A percentile compares a stretch with the other conserved stretches of the same genome.
These are phyloP conservation scores for Lampris incognitus DNA, from an alignment of 2,113 vertebrate genomes.

Conservation along the genomic window DNA sequence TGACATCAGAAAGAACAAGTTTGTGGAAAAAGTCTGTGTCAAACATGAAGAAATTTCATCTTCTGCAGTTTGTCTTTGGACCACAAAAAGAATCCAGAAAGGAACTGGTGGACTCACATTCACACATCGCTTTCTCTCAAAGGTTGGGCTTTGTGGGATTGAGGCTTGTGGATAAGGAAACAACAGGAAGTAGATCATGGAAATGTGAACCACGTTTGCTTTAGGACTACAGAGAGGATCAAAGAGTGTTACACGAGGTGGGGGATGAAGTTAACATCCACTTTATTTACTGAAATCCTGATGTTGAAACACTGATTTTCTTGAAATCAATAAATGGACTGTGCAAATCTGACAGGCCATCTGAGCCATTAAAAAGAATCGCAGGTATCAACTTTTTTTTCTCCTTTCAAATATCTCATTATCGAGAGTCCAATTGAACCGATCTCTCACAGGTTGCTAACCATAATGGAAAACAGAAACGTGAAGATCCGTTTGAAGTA, in stretches of 20 bases:
- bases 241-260: neutral
- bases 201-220: neutral
- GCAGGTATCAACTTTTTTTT: neutral
- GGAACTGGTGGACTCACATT: conserved; percentile 28
- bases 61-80: neutral
- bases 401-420: conserved; percentile 2
- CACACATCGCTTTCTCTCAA: conserved; percentile 18
- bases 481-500: conserved; percentile 35
- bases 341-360: neutral
- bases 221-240: neutral
- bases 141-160: neutral
- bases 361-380: conserved; percentile 11
- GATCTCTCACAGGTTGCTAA: conserved; percentile 20
- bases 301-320: neutral
- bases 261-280: neutral
- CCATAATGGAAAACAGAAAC: conserved; percentile 18
- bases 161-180: neutral
- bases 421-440: conserved; percentile 11
- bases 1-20: neutral
- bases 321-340: neutral
- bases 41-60: neutral
- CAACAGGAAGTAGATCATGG: neutral
- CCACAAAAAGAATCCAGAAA: conserved; percentile 18
- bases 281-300: neutral
- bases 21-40: neutral